Base-by-base conservation (phyloP, 53 echinoderm and acorn worm genomes). In the Hippasteria phrygiana region DNA sequence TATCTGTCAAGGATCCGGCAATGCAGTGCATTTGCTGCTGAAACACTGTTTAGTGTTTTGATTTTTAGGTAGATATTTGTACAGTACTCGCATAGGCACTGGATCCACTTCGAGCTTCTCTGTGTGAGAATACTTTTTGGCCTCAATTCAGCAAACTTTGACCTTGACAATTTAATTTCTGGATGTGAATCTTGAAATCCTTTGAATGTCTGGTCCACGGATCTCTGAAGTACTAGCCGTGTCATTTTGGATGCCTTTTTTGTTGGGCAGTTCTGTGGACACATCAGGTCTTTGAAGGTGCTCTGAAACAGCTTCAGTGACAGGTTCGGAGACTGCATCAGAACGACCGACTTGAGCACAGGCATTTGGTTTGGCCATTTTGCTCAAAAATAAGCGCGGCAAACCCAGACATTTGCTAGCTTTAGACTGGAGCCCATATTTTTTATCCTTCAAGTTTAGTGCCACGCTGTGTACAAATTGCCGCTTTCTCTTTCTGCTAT, bases 71-170 rank as follows among this genome's bases (percentile, higher is more conserved):
- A 55, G 1, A 55, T 22, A 54, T 55, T 77, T 33, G 9, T 18
- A 37, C 78, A 77, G 39, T 77, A 77, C 1, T 55, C 78, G 37
- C 78, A 77, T 2, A 77, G 37, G 78, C 78, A 77, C 37, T 77
- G 78, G 35, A 54, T 54, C 62, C 62, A 63, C 41, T 80, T 80
- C 13, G 80, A 8, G n/a, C 27, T 14, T 24, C 12, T 63, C 18
- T 62, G 62, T 20, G 63, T 62, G 1, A 62, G 39, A 63, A 80
- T 80, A 27, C 41, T 80, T 32, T 40, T 80, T 24, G 80, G 80
- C 1, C 80, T 20, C 24, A 80, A 24, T 22, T 40, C 0, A 2
- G 80, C 39, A 41, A 80, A 80, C 53, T 77, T 77, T 0, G 77
- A 77, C 33, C 34, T 29, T 5, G 77, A 77, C 53, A 77, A 77